These are phyloP conservation scores for Cotesia typhae DNA, from an alignment of 1,140 invertebrate genomes.

Conservation along the genomic window DNA sequence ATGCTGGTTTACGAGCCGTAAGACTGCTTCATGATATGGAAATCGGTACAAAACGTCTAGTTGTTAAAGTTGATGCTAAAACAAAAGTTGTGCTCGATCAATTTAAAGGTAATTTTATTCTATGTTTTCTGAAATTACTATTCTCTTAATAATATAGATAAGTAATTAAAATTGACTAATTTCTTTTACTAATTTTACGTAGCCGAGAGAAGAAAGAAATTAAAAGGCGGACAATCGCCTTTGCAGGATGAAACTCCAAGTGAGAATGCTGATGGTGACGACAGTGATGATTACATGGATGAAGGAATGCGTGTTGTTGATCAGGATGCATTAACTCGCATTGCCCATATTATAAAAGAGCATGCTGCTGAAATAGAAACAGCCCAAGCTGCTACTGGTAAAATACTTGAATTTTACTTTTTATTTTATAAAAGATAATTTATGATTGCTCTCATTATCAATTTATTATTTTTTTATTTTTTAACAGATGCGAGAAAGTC, in stretches of 20 bases:
- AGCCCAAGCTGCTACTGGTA: slow-evolving; percentile 62
- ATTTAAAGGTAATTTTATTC: slow-evolving; percentile 77
- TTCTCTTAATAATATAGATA: background rate
- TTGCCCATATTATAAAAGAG: slow-evolving; percentile 82
- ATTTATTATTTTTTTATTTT: slow-evolving; percentile 13
- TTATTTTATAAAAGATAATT: background rate
- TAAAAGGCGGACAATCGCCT: slow-evolving; percentile 68
- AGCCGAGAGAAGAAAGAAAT: slow-evolving; percentile 71
- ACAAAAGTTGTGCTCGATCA: slow-evolving; percentile 93
- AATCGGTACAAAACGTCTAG: slow-evolving; percentile 91
- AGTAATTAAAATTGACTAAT: slow-evolving; percentile 8
- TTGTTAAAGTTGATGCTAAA: slow-evolving; percentile 98
- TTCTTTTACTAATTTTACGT: slow-evolving; percentile 15
- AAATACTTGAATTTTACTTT: slow-evolving; percentile 25
- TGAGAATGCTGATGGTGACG: slow-evolving; percentile 65
- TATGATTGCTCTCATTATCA: background rate
- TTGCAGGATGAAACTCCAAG: slow-evolving; percentile 69
- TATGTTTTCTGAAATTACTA: slow-evolving; percentile 4
- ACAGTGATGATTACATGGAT: slow-evolving; percentile 80
- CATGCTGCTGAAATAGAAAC: slow-evolving; percentile 83
- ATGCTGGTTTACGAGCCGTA: slow-evolving; percentile 93
- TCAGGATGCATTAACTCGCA: slow-evolving; percentile 76
- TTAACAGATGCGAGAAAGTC: slow-evolving; percentile 32
- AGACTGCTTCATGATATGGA: slow-evolving; percentile 92
- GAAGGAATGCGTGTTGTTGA: slow-evolving; percentile 79